Conservation (phyloP, 2,888 invertebrate genomes). For the Parthenolecanium corni region DNA sequence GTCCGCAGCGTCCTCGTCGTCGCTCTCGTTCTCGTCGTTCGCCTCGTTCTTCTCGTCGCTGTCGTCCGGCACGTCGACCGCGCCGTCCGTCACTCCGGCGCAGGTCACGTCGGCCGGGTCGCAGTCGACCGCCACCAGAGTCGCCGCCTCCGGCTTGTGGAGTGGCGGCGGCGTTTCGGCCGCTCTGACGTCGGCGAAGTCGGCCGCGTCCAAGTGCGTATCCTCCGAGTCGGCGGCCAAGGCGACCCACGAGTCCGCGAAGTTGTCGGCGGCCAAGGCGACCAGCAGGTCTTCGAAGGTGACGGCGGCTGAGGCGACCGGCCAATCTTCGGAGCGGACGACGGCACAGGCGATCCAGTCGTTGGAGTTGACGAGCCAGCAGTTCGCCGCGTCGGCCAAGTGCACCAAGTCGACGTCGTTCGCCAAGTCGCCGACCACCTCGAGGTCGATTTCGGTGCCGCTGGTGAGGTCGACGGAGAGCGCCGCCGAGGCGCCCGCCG, state of each 20-base stretch:
- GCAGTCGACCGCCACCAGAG: not conserved
- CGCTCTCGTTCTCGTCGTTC: no score
- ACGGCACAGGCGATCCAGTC: not conserved
- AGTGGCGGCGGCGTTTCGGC: not conserved
- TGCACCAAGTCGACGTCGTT: slow-evolving; percentile 3
- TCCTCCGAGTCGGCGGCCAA: not conserved
- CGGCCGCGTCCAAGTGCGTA: not conserved
- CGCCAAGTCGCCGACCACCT: slow-evolving; percentile 20
- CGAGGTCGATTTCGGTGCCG: slow-evolving; percentile 25
- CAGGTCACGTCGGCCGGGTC: not conserved
- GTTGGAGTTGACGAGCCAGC: no score
- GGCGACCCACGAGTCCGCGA: not conserved
- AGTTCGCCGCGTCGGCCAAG: slow-evolving; percentile 4
- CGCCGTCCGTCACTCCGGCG: not conserved
- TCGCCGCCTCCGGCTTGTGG: not conserved
- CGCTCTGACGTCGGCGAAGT: not conserved
- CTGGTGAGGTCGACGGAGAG: not conserved
- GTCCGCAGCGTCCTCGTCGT: no score
- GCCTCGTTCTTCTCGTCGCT: no score
- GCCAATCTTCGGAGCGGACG: not conserved
- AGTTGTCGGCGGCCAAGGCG: slow-evolving; percentile 7
- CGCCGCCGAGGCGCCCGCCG: slow-evolving; percentile 14
- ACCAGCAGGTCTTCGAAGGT: not conserved
- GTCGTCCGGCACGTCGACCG: not conserved
- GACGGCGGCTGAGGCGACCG: not conserved